Evolutionary conservation across 1,140 invertebrate species (phyloP).

Genomic region (Caenorhabditis inopinata): DNA sequence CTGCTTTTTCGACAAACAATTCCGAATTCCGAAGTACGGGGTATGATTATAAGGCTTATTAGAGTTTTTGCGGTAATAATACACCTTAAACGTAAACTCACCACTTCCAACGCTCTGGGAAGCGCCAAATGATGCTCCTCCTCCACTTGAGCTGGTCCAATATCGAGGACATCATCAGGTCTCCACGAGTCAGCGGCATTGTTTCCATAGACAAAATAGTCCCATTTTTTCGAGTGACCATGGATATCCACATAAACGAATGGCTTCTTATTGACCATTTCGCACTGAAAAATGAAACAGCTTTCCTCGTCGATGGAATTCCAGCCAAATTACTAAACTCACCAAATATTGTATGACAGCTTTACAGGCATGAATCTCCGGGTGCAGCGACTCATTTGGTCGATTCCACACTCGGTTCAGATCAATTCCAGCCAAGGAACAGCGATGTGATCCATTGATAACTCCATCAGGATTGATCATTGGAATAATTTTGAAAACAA

Average conservation of each 20-base stretch:
- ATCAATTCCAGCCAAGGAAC: conserved; percentile 76
- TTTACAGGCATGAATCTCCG: conserved; percentile 90
- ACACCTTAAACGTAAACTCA: too few species aligned
- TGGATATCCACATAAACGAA: conserved; percentile 89
- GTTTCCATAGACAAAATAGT: conserved; percentile 85
- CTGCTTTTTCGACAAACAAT: too few species aligned
- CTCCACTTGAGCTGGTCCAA: not conserved
- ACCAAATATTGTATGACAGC: conserved; percentile 68
- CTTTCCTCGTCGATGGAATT: too few species aligned
- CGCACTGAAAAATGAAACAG: conserved; percentile 45
- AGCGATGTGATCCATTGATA: conserved; percentile 82
- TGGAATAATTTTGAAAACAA: conserved; percentile 86
- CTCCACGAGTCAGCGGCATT: conserved; percentile 70
- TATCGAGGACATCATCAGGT: conserved; percentile 9
- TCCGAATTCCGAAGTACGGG: too few species aligned
- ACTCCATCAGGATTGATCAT: conserved; percentile 90
- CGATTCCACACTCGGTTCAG: conserved; percentile 81
- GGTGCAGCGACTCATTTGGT: conserved; percentile 78
- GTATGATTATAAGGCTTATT: too few species aligned
- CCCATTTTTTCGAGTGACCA: conserved; percentile 83
- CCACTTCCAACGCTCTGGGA: not conserved
- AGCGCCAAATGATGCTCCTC: not conserved
- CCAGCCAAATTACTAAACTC: not conserved
- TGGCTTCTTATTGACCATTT: conserved; percentile 68
- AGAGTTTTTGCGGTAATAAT: too few species aligned